These are phyloP conservation scores for Salarias fasciatus DNA, from an alignment of 2,797 vertebrate genomes.

Conservation along the genomic window DNA sequence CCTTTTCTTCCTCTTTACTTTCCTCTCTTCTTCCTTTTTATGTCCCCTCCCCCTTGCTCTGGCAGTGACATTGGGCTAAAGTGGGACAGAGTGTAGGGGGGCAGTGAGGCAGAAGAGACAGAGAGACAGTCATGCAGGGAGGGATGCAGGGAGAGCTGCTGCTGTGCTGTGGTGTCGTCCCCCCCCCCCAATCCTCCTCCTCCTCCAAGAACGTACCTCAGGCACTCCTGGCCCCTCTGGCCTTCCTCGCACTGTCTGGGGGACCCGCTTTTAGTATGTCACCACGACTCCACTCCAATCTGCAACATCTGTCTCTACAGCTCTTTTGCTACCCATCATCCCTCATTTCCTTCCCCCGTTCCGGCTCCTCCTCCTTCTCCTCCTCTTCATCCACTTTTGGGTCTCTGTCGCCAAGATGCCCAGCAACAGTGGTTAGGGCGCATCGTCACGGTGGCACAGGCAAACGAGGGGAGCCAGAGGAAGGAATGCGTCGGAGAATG, in stretches of 20 bases:
- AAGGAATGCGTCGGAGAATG: slow-evolving; percentile 40
- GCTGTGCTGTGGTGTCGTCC: slow-evolving; percentile 43
- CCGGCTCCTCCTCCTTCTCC: slow-evolving; percentile 63
- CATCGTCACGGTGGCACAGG: slow-evolving; percentile 58
- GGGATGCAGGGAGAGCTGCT: slow-evolving; percentile 56
- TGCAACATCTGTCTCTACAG: slow-evolving; percentile 76
- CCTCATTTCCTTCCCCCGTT: slow-evolving; percentile 47
- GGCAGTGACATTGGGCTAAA: slow-evolving; percentile 85
- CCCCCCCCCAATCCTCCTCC: background rate
- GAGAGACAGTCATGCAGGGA: slow-evolving; percentile 72
- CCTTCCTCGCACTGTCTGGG: slow-evolving; percentile 56
- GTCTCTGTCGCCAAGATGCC: slow-evolving; percentile 76
- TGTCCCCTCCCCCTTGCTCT: slow-evolving; percentile 72
- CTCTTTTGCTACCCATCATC: slow-evolving; percentile 65
- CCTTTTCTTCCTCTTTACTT: slow-evolving; percentile 21
- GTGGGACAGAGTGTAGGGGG: slow-evolving; percentile 81
- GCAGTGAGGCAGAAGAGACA: slow-evolving; percentile 81
- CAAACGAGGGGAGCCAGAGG: slow-evolving; percentile 35
- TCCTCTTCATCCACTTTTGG: slow-evolving; percentile 72
- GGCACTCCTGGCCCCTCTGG: slow-evolving; percentile 69
- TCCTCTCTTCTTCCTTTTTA: slow-evolving; percentile 21
- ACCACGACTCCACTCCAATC: slow-evolving; percentile 70
- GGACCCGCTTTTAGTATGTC: slow-evolving; percentile 75
- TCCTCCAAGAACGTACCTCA: slow-evolving; percentile 44
- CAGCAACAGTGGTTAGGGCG: slow-evolving; percentile 73